Conservation (phyloP, 1,140 invertebrate species). For the Pseudobourletiella spinata region DNA sequence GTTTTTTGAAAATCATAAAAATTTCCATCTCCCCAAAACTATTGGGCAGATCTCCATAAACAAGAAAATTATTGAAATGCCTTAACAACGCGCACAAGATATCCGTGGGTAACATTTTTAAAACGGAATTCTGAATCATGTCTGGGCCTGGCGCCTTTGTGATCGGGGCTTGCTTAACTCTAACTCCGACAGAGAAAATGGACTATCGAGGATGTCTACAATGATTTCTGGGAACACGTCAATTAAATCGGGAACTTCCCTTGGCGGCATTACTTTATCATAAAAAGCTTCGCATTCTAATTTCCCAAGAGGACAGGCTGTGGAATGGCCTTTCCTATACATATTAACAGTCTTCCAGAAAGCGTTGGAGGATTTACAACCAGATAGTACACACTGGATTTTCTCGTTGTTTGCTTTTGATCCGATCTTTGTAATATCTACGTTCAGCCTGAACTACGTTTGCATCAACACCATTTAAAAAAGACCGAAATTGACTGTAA, state of each 20-base stretch:
- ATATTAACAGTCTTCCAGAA: neutral
- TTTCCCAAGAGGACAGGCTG: neutral
- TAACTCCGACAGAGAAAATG: neutral
- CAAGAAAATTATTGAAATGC: slow-evolving; percentile 3
- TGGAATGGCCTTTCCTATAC: neutral
- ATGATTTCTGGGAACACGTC: neutral
- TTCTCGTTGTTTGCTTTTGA: neutral
- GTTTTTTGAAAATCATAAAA: slow-evolving; percentile 31
- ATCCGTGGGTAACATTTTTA: slow-evolving; percentile 37
- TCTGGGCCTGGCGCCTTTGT: slow-evolving; percentile 38
- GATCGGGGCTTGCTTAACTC: neutral
- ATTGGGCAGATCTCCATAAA: too few species aligned
- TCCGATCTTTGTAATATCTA: neutral
- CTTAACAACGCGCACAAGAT: neutral
- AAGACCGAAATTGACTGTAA: neutral
- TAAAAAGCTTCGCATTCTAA: neutral
- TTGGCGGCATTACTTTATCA: neutral
- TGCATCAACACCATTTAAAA: neutral
- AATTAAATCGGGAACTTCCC: neutral
- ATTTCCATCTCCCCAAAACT: neutral
- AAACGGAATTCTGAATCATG: slow-evolving; percentile 35
- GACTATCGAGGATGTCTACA: neutral
- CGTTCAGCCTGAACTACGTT: neutral
- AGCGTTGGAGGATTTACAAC: neutral
- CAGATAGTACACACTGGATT: neutral